Percentiles rank a stretch among this genome's conserved stretches.
Conservation (phyloP, 2,113 vertebrate genomes). For the Ctenodactylus gundi region DNA sequence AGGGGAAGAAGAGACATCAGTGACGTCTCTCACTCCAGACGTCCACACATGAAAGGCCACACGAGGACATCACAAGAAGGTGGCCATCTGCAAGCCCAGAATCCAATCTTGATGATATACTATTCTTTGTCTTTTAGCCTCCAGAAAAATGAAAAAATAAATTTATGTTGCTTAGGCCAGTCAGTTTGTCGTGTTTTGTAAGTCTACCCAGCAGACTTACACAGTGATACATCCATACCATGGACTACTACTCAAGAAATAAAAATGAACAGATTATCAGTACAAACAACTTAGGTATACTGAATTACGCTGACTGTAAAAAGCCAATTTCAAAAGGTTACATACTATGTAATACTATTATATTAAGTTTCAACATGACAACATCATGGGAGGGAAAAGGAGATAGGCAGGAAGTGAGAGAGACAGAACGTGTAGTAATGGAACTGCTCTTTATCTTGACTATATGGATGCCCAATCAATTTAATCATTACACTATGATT, state of each 20-base stretch:
- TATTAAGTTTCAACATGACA: not conserved
- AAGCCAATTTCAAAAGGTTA: not conserved
- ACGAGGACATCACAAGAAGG: not conserved
- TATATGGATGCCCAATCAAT: not conserved
- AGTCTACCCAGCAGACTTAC: not conserved
- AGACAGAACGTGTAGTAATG: not conserved
- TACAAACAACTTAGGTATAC: not conserved
- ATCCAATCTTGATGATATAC: not conserved
- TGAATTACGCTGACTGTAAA: not conserved
- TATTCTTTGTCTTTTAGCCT: not conserved
- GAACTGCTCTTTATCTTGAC: not conserved
- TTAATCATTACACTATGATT: not conserved
- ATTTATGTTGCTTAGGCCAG: not conserved
- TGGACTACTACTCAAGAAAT: not conserved
- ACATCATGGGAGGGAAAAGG: not conserved
- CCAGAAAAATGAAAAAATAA: not conserved
- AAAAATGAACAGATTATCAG: not conserved
- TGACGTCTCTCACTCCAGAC: not conserved
- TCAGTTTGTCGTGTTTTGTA: not conserved
- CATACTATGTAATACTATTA: not conserved
- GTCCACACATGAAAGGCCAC: not conserved
- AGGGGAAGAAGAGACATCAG: not conserved
- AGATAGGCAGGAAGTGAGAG: not conserved
- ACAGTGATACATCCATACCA: not conserved
- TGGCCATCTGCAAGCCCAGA: not conserved